Conservation (phyloP, 1,140 invertebrate genomes). For the Heterodera carotae region DNA sequence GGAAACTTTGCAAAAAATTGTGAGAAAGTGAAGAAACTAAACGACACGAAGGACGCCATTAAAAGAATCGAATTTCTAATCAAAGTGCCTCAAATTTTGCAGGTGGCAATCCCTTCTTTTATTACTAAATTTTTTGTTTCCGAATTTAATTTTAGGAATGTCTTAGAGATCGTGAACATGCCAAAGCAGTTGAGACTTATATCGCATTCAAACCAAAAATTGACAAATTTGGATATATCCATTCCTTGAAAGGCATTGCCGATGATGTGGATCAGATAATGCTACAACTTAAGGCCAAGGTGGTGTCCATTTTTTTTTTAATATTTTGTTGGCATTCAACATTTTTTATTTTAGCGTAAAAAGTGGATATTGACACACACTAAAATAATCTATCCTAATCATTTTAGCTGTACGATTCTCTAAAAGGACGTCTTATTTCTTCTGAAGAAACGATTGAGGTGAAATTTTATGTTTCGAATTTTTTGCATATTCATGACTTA, state of each 20-base stretch:
- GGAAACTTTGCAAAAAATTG: conserved; percentile 42
- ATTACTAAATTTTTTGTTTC: background rate
- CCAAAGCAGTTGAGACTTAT: conserved; percentile 30
- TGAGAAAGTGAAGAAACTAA: conserved; percentile 39
- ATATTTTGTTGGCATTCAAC: no score
- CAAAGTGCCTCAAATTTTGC: conserved; percentile 46
- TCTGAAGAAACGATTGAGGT: conserved; percentile 36
- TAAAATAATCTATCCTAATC: no score
- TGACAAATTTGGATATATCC: conserved; percentile 22
- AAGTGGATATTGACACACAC: no score
- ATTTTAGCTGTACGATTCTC: conserved; percentile 28
- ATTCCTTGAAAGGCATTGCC: conserved; percentile 31
- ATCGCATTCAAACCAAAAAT: conserved; percentile 30
- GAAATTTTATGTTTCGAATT: background rate
- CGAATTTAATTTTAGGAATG: conserved; percentile 26
- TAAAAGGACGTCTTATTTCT: conserved; percentile 19
- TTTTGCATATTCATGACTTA: background rate
- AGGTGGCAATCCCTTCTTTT: conserved; percentile 14
- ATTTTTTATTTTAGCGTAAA: no score
- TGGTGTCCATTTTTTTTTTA: background rate
- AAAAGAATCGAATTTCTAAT: conserved; percentile 44
- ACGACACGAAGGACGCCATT: conserved; percentile 43
- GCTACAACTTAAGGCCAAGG: conserved; percentile 14
- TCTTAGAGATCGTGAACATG: conserved; percentile 12
- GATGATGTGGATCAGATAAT: conserved; percentile 13